A percentile compares a stretch with the other conserved stretches of the same genome.
phyloP scores from a whole-genome alignment of 2,113 vertebrate species.

The Burhinus bistriatus region DNA sequence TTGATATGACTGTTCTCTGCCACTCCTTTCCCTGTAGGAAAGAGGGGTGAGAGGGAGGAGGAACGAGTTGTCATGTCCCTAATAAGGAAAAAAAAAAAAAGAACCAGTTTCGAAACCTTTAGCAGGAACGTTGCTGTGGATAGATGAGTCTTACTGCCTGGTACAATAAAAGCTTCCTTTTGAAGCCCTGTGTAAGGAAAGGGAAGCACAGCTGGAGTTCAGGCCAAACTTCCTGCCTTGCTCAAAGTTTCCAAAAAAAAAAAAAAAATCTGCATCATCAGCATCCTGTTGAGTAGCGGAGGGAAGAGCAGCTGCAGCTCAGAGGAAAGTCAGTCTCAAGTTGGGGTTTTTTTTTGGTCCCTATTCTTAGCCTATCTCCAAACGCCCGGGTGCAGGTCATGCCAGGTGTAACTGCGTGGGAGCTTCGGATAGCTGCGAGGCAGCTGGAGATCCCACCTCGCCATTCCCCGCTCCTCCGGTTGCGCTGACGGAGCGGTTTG shows the following conservation, averaged over 20 bases:
- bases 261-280: neutral
- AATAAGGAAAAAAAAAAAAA: neutral
- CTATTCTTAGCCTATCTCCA: neutral
- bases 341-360: neutral
- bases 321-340: neutral
- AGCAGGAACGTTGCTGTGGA: neutral
- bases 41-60: neutral
- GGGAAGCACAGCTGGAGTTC: constrained; percentile 63
- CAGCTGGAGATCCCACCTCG: neutral
- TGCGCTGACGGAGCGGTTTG: neutral
- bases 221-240: constrained; percentile 62
- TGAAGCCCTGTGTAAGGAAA: constrained; percentile 24
- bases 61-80: neutral
- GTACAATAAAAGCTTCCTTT: constrained; percentile 66
- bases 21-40: neutral
- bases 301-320: constrained; percentile 38
- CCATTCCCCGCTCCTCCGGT: neutral
- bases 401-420: neutral
- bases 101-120: neutral
- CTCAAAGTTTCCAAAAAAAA: constrained; percentile 43
- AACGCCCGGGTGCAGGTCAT: neutral
- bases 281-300: constrained; percentile 41
- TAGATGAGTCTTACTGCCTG: neutral
- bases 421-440: neutral
- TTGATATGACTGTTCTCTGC: neutral